These are phyloP conservation scores for Orius laevigatus DNA, from an alignment of 1,140 invertebrate genomes.

Conservation along the genomic window DNA sequence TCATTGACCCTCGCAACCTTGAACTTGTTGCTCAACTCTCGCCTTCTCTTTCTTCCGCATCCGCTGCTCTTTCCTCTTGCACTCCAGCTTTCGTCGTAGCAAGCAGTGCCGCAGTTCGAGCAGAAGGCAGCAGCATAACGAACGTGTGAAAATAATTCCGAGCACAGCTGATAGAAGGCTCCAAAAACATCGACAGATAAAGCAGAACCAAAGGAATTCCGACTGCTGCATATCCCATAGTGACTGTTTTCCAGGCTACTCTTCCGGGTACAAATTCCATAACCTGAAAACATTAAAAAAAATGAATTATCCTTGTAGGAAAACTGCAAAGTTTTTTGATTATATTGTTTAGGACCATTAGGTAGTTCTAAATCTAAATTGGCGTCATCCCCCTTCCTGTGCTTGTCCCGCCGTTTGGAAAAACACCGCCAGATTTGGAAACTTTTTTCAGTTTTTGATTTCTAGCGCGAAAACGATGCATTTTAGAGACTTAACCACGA, in stretches of 20 bases:
- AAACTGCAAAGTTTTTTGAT: no score
- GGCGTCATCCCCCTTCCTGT: no score
- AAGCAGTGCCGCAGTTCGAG: conserved; percentile 69
- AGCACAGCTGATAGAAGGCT: conserved; percentile 69
- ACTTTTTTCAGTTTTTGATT: no score
- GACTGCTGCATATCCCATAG: conserved; percentile 74
- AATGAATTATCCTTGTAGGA: background rate
- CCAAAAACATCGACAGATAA: conserved; percentile 67
- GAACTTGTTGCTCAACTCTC: conserved; percentile 39
- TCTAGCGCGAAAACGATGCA: no score
- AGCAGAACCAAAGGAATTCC: conserved; percentile 84
- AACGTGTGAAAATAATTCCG: conserved; percentile 70
- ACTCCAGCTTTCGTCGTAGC: conserved; percentile 61
- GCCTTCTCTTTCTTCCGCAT: conserved; percentile 62
- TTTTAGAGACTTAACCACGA: no score
- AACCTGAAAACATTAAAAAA: conserved; percentile 41
- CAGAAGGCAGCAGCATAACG: conserved; percentile 64
- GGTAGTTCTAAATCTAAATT: no score
- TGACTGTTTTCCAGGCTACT: conserved; percentile 61
- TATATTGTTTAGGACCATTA: no score
- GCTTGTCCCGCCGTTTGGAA: no score
- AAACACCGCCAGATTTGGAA: no score
- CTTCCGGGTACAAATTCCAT: conserved; percentile 67
- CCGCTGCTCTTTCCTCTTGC: conserved; percentile 52
- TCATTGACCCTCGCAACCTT: conserved; percentile 44